phyloP scores from a whole-genome alignment of 2,113 vertebrate species.

The Triplophysa dalaica region DNA sequence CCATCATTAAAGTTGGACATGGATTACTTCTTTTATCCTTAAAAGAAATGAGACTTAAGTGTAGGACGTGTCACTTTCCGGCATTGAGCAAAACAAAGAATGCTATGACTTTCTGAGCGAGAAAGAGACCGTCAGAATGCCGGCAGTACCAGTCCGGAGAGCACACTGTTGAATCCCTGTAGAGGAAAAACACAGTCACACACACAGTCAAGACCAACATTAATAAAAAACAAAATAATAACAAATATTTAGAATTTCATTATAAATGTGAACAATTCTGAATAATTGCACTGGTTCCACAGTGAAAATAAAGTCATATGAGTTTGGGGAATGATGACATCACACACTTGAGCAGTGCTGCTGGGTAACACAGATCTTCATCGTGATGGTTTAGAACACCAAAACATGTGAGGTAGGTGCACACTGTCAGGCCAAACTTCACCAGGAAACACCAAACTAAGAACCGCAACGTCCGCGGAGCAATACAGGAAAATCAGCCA shows the following conservation, averaged over 20 bases:
- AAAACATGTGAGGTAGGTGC: slow-evolving; percentile 1
- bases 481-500: background rate
- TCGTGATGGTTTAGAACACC: slow-evolving; percentile 45
- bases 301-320: too few species aligned
- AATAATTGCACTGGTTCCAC: too few species aligned
- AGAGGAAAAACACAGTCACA: background rate
- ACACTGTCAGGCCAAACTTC: slow-evolving; percentile 39
- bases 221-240: too few species aligned
- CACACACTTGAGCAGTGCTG: slow-evolving; percentile 20
- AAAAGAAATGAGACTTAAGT: too few species aligned
- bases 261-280: too few species aligned
- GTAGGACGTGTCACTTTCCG: too few species aligned
- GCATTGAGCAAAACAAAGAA: slow-evolving; percentile 47
- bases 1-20: too few species aligned
- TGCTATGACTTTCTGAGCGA: too few species aligned
- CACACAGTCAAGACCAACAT: too few species aligned
- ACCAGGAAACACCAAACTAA: slow-evolving; percentile 54
- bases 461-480: slow-evolving; percentile 42
- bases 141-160: slow-evolving; percentile 51
- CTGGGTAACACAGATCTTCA: slow-evolving; percentile 39
- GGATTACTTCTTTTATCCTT: too few species aligned
- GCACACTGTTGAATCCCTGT: slow-evolving; percentile 35
- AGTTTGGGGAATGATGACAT: too few species aligned
- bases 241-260: too few species aligned
- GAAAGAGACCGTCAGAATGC: slow-evolving; percentile 37